Evolutionary conservation across 2,797 vertebrate species (phyloP), one percentile per base, ranked within the genome.

Genomic region (Sandelia bainsii): DNA sequence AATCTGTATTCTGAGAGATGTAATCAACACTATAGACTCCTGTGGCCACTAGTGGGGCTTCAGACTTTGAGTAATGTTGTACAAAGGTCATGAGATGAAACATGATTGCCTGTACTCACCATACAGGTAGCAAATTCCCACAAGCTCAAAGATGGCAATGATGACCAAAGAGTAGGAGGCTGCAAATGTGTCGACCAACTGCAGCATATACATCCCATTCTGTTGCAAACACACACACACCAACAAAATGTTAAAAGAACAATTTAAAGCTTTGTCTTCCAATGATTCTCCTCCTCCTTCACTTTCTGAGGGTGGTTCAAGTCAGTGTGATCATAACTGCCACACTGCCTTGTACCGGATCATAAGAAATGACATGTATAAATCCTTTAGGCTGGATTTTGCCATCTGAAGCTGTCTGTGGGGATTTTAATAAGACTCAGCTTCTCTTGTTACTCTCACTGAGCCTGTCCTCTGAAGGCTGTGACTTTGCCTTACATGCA

Each of bases 121-220:
- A 0, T 99, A 99, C 54, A 99, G 92, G 34, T 99, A 99, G 16
- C 96, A 99, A 86, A 99, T 92, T 51, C 98, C 98, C 86, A 99
- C 90, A 8, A 99, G 94, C 92, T 99, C 98, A 17, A 96, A 99
- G 78, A 99, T 99, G 49, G 98, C 98, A 10, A 99, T 98, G 87
- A 99, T 99, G 83, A 99, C 97, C 2, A 99, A 93, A 59, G 98
- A 98, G 22, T 99, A 99, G 48, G 98, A 99, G 49, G 98, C 98
- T 12, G 98, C 98, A 0, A 94, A 99, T 0, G 96, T 99, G 87
- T 99, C 98, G 87, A 99, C 98, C 56, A 99, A 89, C 92, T 99
- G 97, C 51, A 99, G 94, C 98, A 99, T 98, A 82, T 97, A 99
- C 94, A 99, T 98, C 49, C 98, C 98, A 72, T 92, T 98, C 98